These are phyloP conservation scores for Pachyramphus minor DNA, from an alignment of 2,113 vertebrate species.

Conservation along the genomic window DNA sequence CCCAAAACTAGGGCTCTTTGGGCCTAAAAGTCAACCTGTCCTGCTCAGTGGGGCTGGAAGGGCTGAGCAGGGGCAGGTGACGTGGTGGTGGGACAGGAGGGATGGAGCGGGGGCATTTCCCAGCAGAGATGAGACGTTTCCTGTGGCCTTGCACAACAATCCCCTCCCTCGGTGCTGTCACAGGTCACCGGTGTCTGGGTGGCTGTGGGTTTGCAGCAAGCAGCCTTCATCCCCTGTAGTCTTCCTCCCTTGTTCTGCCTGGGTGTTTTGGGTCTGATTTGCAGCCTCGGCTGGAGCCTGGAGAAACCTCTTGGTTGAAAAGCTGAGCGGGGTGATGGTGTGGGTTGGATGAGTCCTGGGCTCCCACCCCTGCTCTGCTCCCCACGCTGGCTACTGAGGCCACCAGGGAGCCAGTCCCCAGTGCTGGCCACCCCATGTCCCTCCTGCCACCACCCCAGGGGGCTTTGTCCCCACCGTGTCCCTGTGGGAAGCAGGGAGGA, in stretches of 20 bases:
- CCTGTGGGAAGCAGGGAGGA: not conserved
- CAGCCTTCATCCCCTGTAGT: not conserved
- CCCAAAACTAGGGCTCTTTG: rapidly evolving
- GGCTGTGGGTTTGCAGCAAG: not conserved
- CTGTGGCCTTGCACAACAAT: rapidly evolving
- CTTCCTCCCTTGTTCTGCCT: not conserved
- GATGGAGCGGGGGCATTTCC: not conserved
- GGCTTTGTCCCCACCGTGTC: not conserved
- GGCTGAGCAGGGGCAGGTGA: not conserved
- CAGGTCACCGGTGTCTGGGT: not conserved
- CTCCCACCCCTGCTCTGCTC: not conserved
- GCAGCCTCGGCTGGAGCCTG: not conserved
- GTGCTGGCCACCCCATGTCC: not conserved
- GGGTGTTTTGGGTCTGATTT: not conserved
- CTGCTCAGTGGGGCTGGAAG: not conserved
- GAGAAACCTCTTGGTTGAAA: not conserved
- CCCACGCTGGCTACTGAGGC: rapidly evolving
- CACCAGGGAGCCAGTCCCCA: not conserved
- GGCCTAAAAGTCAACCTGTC: not conserved
- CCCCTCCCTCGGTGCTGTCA: not conserved
- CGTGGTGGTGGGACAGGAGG: not conserved
- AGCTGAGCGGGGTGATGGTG: not conserved
- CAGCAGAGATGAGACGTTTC: not conserved
- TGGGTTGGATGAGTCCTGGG: rapidly evolving
- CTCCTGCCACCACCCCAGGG: not conserved